Evolutionary conservation across 92 coral and sea anemone genomes (phyloP).

Genomic region (Zoanthus gigantus): DNA sequence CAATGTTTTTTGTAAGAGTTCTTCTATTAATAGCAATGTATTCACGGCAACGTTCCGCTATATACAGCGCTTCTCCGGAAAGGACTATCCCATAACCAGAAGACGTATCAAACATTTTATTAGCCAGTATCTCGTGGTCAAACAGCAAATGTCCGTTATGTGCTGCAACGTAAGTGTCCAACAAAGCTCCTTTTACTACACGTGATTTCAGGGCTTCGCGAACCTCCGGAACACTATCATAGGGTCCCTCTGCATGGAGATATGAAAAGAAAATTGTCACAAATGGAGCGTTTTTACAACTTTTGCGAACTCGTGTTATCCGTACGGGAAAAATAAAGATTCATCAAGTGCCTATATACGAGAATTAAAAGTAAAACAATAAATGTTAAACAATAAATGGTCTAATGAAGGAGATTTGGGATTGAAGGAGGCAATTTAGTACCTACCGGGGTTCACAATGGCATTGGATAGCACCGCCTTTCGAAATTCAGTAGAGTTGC

Average conservation of each 20-base stretch:
- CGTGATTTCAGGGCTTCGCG: slow-evolving; percentile 46
- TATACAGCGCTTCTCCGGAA: slow-evolving; percentile 56
- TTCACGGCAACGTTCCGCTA: slow-evolving; percentile 53
- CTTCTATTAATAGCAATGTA: slow-evolving; percentile 34
- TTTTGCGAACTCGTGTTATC: not conserved
- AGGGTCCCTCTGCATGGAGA: slow-evolving; percentile 56
- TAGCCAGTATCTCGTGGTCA: slow-evolving; percentile 46
- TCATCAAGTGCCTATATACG: no score
- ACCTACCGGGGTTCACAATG: slow-evolving; percentile 33
- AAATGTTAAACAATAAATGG: no score
- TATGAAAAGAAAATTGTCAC: not conserved
- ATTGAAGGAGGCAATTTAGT: not conserved
- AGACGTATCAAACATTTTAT: slow-evolving; percentile 38
- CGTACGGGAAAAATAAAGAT: no score
- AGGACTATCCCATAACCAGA: slow-evolving; percentile 72
- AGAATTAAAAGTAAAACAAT: no score
- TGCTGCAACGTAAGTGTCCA: slow-evolving; percentile 66
- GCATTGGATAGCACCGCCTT: slow-evolving; percentile 20
- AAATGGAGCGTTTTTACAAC: not conserved
- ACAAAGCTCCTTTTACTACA: slow-evolving; percentile 47
- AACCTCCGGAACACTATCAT: slow-evolving; percentile 45
- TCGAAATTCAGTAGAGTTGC: slow-evolving; percentile 36
- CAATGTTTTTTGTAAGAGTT: not conserved
- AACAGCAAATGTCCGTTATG: slow-evolving; percentile 36
- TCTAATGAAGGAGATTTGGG: no score